Percentiles rank a stretch among this genome's conserved stretches.
Evolutionary conservation across 2,888 invertebrate species (phyloP).

Genomic region (Rugalucina vietnamica): DNA sequence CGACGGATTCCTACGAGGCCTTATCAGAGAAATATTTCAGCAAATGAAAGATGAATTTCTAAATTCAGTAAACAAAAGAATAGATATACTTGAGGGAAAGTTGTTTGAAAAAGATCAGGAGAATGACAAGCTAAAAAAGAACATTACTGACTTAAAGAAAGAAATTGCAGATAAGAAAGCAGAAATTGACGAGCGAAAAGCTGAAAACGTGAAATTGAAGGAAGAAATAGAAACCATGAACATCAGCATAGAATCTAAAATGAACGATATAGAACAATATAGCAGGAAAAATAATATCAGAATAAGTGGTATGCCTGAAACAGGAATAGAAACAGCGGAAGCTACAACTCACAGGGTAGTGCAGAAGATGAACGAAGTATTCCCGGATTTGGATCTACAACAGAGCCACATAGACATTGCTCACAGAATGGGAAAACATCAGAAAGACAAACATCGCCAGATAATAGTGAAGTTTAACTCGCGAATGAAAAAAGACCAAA

Average conservation of each 20-base stretch:
- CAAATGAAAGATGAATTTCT: slow-evolving; percentile 17
- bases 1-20: not conserved
- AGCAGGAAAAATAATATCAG: not conserved
- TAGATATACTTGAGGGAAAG: slow-evolving; percentile 3
- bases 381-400: not conserved
- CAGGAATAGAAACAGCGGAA: not conserved
- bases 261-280: slow-evolving; percentile 7
- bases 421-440: not conserved
- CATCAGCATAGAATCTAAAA: not conserved
- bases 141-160: not conserved
- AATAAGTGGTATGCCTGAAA: not conserved
- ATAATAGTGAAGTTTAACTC: not conserved
- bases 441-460: not conserved
- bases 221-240: not conserved
- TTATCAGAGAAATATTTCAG: slow-evolving; percentile 5
- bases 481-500: not conserved
- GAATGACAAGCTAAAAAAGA: not conserved
- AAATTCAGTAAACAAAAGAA: not conserved
- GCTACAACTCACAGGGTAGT: not conserved
- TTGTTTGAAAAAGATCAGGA: not conserved
- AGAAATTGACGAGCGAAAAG: not conserved
- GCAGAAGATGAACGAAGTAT: not conserved
- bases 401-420: not conserved
- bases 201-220: not conserved
- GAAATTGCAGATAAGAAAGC: not conserved